A percentile compares a stretch with the other conserved stretches of the same genome.
These are phyloP conservation scores for Oreochromis spilurus DNA, from an alignment of 2,113 vertebrate species.

Conservation along the genomic window DNA sequence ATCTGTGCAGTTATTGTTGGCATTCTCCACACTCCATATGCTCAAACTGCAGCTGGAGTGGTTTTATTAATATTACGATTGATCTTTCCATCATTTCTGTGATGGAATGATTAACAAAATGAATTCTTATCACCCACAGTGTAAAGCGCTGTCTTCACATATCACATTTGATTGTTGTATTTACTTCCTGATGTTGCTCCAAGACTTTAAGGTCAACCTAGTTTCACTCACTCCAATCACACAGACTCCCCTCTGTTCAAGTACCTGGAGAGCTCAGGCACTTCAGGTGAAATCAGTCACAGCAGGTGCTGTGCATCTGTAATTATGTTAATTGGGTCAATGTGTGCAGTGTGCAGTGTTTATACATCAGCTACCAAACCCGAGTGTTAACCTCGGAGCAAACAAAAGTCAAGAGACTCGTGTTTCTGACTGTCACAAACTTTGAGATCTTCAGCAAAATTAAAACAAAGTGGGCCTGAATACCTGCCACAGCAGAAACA, in stretches of 20 bases:
- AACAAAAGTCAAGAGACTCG: neutral
- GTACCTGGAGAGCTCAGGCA: neutral
- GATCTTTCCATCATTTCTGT: neutral
- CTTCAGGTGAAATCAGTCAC: constrained; percentile 23
- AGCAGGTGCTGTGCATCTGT: neutral
- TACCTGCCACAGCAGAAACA: neutral
- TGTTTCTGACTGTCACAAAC: neutral
- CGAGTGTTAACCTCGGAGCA: constrained; percentile 1
- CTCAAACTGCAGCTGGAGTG: neutral
- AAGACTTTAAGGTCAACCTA: constrained; percentile 21
- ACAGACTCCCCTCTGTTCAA: neutral
- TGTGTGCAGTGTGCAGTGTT: neutral
- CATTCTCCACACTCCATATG: neutral
- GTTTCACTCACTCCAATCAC: constrained; percentile 20
- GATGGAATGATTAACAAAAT: neutral
- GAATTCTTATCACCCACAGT: neutral
- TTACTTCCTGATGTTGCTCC: neutral
- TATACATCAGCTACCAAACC: neutral
- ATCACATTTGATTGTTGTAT: neutral
- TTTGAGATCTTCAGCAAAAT: neutral
- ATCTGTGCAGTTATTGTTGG: neutral
- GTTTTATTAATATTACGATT: neutral
- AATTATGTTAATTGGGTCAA: constrained; percentile 58
- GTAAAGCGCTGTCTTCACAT: neutral
- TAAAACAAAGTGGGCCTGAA: neutral